A percentile compares a stretch with the other conserved stretches of the same genome.
Conservation (phyloP, 2,888 invertebrate genomes). For the Myathropa florea region DNA sequence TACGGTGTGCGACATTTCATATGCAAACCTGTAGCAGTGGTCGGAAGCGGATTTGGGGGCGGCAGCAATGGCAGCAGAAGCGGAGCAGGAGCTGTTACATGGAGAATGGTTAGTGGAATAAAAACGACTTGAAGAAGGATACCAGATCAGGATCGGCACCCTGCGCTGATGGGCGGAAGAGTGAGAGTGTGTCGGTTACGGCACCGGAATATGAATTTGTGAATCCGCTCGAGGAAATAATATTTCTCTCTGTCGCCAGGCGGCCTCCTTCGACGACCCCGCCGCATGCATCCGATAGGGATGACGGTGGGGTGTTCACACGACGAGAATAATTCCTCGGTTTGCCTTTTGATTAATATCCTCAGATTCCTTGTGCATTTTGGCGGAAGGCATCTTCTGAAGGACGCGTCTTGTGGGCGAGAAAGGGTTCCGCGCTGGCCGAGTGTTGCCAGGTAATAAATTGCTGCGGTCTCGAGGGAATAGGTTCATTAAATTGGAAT, state of each 20-base stretch:
- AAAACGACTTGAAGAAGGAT: background rate
- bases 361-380: constrained; percentile 43
- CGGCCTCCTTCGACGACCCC: background rate
- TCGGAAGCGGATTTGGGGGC: background rate
- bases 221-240: constrained; percentile 48
- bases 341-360: constrained; percentile 50
- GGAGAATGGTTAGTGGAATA: background rate
- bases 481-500: constrained; percentile 50
- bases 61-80: background rate
- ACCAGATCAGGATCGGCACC: background rate
- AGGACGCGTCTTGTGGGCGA: constrained; percentile 7
- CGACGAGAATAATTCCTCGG: constrained; percentile 43
- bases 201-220: constrained; percentile 63
- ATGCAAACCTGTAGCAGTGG: constrained; percentile 60
- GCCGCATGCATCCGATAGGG: background rate
- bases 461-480: constrained; percentile 35
- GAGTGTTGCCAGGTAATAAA: constrained; percentile 49
- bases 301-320: background rate
- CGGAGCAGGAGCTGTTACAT: no score
- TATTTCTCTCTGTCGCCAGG: constrained; percentile 17
- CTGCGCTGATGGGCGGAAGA: constrained; percentile 9
- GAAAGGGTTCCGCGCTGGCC: constrained; percentile 7
- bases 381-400: constrained; percentile 23
- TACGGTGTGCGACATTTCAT: constrained; percentile 67
- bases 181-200: constrained; percentile 47